These are phyloP conservation scores for Sus cebifrons DNA, from an alignment of 2,797 vertebrate genomes.

Conservation along the genomic window DNA sequence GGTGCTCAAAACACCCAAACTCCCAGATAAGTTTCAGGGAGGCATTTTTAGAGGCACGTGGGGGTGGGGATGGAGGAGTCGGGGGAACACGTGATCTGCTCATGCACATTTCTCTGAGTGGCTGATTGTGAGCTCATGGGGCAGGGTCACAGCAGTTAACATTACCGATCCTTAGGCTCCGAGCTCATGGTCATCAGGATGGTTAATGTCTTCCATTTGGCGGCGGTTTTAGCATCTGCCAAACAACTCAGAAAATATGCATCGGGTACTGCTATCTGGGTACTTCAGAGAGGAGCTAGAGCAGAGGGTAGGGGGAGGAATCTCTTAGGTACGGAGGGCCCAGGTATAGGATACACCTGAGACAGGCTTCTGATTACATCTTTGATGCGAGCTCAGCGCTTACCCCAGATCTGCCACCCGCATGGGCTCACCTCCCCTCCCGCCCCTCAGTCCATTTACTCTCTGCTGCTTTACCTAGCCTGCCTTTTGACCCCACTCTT, in stretches of 20 bases:
- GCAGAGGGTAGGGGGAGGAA: not conserved
- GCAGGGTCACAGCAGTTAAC: not conserved
- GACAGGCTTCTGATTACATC: not conserved
- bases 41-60: not conserved
- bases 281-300: not conserved
- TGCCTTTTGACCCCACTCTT: too few relatives aligned
- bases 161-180: not conserved
- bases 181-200: not conserved
- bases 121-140: not conserved
- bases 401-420: fast-evolving
- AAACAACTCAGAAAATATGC: too few relatives aligned
- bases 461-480: not conserved
- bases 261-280: too few relatives aligned
- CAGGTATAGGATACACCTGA: not conserved
- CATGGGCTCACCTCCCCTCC: too few relatives aligned
- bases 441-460: not conserved
- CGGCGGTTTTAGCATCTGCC: not conserved
- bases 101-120: not conserved
- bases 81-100: not conserved
- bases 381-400: not conserved
- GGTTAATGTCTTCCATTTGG: not conserved
- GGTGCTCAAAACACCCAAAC: not conserved
- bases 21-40: not conserved
- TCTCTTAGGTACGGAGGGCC: not conserved
- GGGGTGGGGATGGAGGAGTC: too few relatives aligned